Conservation (phyloP, 2,888 invertebrate species). For the Plemyria rubiginata region DNA sequence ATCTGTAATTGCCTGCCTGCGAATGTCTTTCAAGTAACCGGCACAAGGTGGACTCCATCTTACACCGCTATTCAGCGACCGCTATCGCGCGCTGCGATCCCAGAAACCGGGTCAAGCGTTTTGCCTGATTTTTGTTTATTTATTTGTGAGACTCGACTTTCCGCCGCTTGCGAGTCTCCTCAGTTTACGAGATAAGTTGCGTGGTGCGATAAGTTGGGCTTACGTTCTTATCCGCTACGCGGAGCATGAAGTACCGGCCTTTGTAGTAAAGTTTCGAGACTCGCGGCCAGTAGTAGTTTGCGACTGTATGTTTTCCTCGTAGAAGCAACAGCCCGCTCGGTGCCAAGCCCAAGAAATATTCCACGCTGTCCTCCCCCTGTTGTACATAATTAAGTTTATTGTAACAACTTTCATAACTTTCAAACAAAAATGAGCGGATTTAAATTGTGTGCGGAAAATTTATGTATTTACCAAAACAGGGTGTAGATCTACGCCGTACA, state of each 20-base stretch:
- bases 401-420: constrained; percentile 5
- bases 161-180: constrained; percentile 20
- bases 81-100: constrained; percentile 67
- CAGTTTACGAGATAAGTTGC: constrained; percentile 29
- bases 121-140: constrained; percentile 60
- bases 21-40: constrained; percentile 82
- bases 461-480: constrained; percentile 91
- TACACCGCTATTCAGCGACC: constrained; percentile 71
- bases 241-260: constrained; percentile 97
- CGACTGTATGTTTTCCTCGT: constrained; percentile 97
- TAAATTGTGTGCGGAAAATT: neutral
- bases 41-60: constrained; percentile 76
- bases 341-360: constrained; percentile 97
- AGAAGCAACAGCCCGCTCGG: constrained; percentile 97
- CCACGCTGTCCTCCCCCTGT: constrained; percentile 98
- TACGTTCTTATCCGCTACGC: constrained; percentile 98
- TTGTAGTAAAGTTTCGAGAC: constrained; percentile 98
- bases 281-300: constrained; percentile 99
- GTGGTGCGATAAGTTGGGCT: constrained; percentile 64
- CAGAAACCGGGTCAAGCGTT: constrained; percentile 73
- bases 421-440: constrained; percentile 10
- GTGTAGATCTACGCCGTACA: constrained; percentile 99
- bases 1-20: constrained; percentile 83
- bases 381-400: constrained; percentile 36
- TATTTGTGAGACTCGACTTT: constrained; percentile 46